Evolutionary conservation across 2,113 vertebrate species (phyloP).

Genomic region (Halichoerus grypus): DNA sequence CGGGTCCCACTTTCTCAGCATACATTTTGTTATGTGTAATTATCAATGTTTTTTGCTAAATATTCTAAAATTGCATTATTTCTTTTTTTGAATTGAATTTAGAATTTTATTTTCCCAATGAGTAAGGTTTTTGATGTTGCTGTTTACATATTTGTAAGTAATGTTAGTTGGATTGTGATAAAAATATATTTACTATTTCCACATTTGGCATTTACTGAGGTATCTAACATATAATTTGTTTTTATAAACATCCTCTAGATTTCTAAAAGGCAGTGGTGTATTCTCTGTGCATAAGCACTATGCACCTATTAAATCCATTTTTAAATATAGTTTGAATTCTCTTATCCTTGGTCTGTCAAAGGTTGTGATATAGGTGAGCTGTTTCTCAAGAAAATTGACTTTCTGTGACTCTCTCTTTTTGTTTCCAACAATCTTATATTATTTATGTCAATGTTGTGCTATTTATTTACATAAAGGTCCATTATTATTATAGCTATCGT

Average conservation of each 20-base stretch:
- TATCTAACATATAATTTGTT: neutral
- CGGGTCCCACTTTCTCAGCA: neutral
- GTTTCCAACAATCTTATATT: slow-evolving; percentile 37
- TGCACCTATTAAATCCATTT: neutral
- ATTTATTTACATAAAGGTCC: slow-evolving; percentile 11
- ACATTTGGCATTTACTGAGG: slow-evolving; percentile 4
- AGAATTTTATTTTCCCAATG: slow-evolving; percentile 23
- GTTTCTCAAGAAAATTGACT: slow-evolving; percentile 36
- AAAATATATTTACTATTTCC: slow-evolving; percentile 7
- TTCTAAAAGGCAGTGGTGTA: neutral
- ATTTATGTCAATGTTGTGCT: slow-evolving; percentile 56
- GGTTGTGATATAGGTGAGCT: neutral
- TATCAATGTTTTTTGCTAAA: slow-evolving; percentile 10
- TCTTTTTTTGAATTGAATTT: slow-evolving; percentile 11
- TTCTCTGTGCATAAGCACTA: neutral
- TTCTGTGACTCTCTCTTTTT: neutral
- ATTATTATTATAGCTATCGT: slow-evolving; percentile 30
- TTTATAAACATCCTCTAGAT: slow-evolving; percentile 40
- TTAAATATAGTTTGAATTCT: slow-evolving; percentile 16
- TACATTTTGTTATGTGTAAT: neutral
- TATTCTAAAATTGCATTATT: neutral
- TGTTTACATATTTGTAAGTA: slow-evolving; percentile 29
- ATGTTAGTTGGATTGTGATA: slow-evolving; percentile 40
- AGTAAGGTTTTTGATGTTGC: neutral
- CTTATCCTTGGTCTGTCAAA: slow-evolving; percentile 43